Evolutionary conservation across 1,140 invertebrate genomes (phyloP).

Genomic region (Eubasilissa regina): DNA sequence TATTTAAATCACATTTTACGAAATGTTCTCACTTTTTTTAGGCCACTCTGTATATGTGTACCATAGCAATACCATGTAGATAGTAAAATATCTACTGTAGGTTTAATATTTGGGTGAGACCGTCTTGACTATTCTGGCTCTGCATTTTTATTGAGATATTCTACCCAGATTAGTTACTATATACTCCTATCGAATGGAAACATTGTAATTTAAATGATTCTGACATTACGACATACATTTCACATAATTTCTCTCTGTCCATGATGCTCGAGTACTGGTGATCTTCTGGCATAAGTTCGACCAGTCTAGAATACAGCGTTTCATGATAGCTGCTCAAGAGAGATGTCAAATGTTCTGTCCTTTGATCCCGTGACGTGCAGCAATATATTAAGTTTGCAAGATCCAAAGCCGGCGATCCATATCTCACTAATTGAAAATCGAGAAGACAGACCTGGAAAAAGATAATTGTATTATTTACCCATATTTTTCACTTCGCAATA

Average conservation of each 20-base stretch:
- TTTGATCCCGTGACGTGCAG: constrained; percentile 76
- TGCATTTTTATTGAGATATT: too few species aligned
- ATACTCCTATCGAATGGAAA: too few species aligned
- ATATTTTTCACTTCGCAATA: too few species aligned
- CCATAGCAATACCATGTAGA: too few species aligned
- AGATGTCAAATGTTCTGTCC: constrained; percentile 73
- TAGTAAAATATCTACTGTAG: too few species aligned
- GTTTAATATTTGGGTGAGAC: too few species aligned
- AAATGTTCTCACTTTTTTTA: too few species aligned
- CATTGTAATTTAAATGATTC: too few species aligned
- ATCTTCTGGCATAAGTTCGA: constrained; percentile 70
- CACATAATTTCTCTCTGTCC: constrained; percentile 70
- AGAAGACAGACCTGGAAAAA: constrained; percentile 77
- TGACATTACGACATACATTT: constrained; percentile 77
- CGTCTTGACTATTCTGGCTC: too few species aligned
- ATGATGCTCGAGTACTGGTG: constrained; percentile 67
- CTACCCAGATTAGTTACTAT: too few species aligned
- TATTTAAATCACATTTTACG: too few species aligned
- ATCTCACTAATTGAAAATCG: constrained; percentile 80
- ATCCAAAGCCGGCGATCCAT: constrained; percentile 80
- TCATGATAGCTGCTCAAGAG: constrained; percentile 75
- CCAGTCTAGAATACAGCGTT: constrained; percentile 68
- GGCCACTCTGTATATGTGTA: too few species aligned
- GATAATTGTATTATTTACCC: neutral
- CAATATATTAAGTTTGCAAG: constrained; percentile 79